A percentile compares a stretch with the other conserved stretches of the same genome.
Evolutionary conservation across 2,888 invertebrate species (phyloP).

Genomic region (Tolmerus cingulatus): DNA sequence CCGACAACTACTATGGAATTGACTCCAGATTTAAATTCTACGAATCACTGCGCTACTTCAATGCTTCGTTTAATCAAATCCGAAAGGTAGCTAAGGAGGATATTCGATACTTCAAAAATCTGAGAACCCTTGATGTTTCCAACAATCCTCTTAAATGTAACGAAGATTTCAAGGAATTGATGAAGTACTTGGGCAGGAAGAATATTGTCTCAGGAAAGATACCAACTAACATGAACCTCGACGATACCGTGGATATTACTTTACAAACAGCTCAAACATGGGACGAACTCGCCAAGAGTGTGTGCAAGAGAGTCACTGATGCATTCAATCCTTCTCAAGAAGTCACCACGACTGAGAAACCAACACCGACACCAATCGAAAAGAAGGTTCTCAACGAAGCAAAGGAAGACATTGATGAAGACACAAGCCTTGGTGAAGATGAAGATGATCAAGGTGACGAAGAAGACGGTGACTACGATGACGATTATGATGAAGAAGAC

Average conservation of each 20-base stretch:
- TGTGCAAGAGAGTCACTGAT: slow-evolving; percentile 57
- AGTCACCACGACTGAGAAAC: slow-evolving; percentile 21
- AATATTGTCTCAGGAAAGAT: slow-evolving; percentile 55
- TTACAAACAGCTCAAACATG: slow-evolving; percentile 54
- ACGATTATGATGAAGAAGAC: slow-evolving; percentile 16
- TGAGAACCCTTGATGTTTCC: slow-evolving; percentile 66
- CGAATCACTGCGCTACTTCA: slow-evolving; percentile 68
- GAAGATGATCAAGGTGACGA: slow-evolving; percentile 54
- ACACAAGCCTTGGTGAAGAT: slow-evolving; percentile 57
- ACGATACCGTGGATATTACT: slow-evolving; percentile 44
- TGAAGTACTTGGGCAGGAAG: slow-evolving; percentile 63
- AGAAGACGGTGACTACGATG: slow-evolving; percentile 30
- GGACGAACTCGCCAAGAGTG: slow-evolving; percentile 58
- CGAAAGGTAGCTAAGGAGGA: slow-evolving; percentile 56
- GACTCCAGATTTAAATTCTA: slow-evolving; percentile 61
- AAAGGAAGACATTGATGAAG: slow-evolving; percentile 61
- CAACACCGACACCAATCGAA: slow-evolving; percentile 20
- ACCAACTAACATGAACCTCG: slow-evolving; percentile 53
- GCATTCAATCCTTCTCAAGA: slow-evolving; percentile 49
- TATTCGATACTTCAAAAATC: slow-evolving; percentile 58
- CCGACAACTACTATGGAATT: slow-evolving; percentile 64
- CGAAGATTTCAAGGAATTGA: slow-evolving; percentile 72
- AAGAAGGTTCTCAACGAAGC: slow-evolving; percentile 53
- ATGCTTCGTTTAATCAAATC: slow-evolving; percentile 64
- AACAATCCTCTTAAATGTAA: slow-evolving; percentile 76